A percentile compares a stretch with the other conserved stretches of the same genome.
Evolutionary conservation across 2,797 vertebrate species (phyloP).

Genomic region (Sebastes nivosus): DNA sequence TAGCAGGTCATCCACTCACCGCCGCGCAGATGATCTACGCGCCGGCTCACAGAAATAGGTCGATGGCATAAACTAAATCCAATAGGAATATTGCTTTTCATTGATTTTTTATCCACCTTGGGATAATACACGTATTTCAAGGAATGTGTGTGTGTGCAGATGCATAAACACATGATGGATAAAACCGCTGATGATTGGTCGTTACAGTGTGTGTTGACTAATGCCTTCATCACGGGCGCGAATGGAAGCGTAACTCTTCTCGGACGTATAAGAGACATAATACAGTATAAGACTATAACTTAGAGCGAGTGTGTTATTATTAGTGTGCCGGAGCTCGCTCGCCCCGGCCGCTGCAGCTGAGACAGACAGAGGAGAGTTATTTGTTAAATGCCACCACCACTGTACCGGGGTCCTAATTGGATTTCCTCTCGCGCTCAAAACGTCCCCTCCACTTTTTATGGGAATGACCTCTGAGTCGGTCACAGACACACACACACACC

Average conservation of each 20-base stretch:
- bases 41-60: conserved; percentile 62
- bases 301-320: conserved; percentile 68
- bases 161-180: conserved; percentile 69
- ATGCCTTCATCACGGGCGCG: conserved; percentile 66
- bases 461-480: conserved; percentile 69
- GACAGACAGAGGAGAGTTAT: conserved; percentile 66
- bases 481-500: conserved; percentile 3
- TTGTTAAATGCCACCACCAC: conserved; percentile 75
- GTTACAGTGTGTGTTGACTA: conserved; percentile 65
- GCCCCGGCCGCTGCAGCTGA: background rate
- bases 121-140: conserved; percentile 73
- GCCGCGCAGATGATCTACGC: conserved; percentile 65
- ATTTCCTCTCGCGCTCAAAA: conserved; percentile 71
- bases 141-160: conserved; percentile 14
- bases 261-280: conserved; percentile 64
- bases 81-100: conserved; percentile 81
- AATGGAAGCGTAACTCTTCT: conserved; percentile 71
- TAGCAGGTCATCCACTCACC: conserved; percentile 62
- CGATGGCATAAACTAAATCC: conserved; percentile 80
- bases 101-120: conserved; percentile 77
- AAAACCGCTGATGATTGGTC: conserved; percentile 67
- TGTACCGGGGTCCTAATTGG: conserved; percentile 70
- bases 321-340: conserved; percentile 28
- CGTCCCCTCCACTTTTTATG: conserved; percentile 63
- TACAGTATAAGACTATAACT: conserved; percentile 73